These are phyloP conservation scores for Speoplatyrhinus poulsoni DNA, from an alignment of 2,113 vertebrate genomes.

Conservation along the genomic window DNA sequence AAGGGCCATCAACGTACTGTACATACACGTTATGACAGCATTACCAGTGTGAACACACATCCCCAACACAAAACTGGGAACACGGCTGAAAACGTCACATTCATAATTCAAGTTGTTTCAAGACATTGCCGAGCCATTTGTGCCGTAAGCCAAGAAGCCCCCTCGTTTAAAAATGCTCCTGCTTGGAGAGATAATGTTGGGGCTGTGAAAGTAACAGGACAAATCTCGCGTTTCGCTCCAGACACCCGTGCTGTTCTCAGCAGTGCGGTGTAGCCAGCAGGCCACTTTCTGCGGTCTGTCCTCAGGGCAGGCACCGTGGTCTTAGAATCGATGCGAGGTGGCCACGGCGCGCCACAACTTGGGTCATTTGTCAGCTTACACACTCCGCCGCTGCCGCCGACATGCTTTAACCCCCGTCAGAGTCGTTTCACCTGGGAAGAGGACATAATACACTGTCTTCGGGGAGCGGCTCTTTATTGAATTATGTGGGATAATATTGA, in stretches of 20 bases:
- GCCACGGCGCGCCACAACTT: conserved; percentile 30
- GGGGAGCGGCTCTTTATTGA: conserved; percentile 36
- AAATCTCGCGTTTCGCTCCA: background rate
- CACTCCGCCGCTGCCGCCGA: conserved; percentile 16
- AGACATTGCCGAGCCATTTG: background rate
- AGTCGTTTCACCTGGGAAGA: conserved; percentile 50
- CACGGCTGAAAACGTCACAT: background rate
- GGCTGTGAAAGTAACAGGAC: conserved; percentile 15
- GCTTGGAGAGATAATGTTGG: background rate
- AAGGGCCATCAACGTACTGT: too few species aligned
- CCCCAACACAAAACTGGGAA: background rate
- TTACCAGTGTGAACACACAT: background rate
- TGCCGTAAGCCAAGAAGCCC: background rate
- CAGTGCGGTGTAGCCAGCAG: background rate
- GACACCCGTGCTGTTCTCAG: background rate
- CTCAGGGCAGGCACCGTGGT: conserved; percentile 53
- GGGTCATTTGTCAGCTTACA: conserved; percentile 54
- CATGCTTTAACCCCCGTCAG: conserved; percentile 30
- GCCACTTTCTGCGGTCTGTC: conserved; percentile 35
- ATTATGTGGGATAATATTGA: conserved; percentile 40
- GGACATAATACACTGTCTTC: conserved; percentile 45
- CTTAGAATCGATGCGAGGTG: conserved; percentile 43
- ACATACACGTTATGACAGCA: conserved; percentile 5
- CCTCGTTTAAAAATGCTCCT: background rate
- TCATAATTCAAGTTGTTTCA: background rate